Evolutionary conservation across 2,888 invertebrate species (phyloP).

Genomic region (Archips crataeganus): DNA sequence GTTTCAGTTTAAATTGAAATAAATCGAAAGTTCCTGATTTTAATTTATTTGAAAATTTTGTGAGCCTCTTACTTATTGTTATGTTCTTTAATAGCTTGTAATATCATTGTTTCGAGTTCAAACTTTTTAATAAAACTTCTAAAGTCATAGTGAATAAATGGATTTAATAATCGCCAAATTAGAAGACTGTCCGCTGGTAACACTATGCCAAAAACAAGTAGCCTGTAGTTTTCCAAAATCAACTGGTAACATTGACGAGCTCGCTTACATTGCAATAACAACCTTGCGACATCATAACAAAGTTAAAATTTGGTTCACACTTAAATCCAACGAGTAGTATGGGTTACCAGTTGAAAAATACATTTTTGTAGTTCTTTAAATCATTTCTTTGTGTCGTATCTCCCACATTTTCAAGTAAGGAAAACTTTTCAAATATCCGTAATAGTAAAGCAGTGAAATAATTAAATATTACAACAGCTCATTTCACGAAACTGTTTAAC

Average conservation of each 20-base stretch:
- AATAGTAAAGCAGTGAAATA: slow-evolving; percentile 28
- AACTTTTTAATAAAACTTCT: slow-evolving; percentile 35
- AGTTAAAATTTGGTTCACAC: background rate
- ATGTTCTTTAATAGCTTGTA: slow-evolving; percentile 6
- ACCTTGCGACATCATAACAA: background rate
- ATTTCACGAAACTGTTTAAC: background rate
- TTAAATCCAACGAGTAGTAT: background rate
- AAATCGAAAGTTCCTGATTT: no score
- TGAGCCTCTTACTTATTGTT: background rate
- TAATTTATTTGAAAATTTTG: no score
- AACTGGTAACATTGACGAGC: slow-evolving; percentile 13
- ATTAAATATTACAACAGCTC: background rate
- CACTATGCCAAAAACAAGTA: slow-evolving; percentile 38
- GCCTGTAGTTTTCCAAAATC: slow-evolving; percentile 15
- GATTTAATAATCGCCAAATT: slow-evolving; percentile 31
- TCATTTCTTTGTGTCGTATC: slow-evolving; percentile 21
- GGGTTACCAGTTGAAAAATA: slow-evolving; percentile 22
- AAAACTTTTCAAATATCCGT: slow-evolving; percentile 36
- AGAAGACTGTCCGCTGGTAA: slow-evolving; percentile 29
- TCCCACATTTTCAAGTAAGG: slow-evolving; percentile 16
- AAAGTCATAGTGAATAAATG: slow-evolving; percentile 39
- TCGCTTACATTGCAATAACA: background rate
- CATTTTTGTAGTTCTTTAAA: slow-evolving; percentile 10
- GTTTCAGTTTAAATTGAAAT: no score
- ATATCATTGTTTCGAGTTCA: slow-evolving; percentile 14